Percentiles rank a stretch among this genome's conserved stretches.
Evolutionary conservation across 2,797 vertebrate species (phyloP).

Genomic region (Labeo calbasu): DNA sequence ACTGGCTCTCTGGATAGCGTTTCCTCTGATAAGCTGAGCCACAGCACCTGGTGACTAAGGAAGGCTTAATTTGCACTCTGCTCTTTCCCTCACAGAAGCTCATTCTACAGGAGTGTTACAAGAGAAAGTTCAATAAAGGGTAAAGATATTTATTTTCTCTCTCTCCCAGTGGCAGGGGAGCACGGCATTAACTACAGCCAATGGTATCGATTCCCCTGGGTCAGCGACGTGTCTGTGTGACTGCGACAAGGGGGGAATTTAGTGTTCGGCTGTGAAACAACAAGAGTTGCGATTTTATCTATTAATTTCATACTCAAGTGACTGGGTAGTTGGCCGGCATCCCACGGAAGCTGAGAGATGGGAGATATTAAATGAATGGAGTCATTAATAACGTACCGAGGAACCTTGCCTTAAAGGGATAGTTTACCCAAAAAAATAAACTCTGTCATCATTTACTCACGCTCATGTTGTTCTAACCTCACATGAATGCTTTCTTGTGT

Average conservation of each 20-base stretch:
- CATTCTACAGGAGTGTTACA: slow-evolving; percentile 48
- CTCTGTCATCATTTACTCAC: background rate
- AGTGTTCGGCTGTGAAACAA: slow-evolving; percentile 41
- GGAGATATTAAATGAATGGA: slow-evolving; percentile 53
- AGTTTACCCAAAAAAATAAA: background rate
- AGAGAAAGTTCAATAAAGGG: slow-evolving; percentile 59
- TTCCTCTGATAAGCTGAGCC: slow-evolving; percentile 42
- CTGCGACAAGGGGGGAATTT: slow-evolving; percentile 43
- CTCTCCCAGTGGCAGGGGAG: slow-evolving; percentile 38
- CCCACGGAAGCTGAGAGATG: slow-evolving; percentile 38
- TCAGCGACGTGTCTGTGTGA: slow-evolving; percentile 49
- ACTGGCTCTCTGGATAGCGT: slow-evolving; percentile 11
- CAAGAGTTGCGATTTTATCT: slow-evolving; percentile 51
- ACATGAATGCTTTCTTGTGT: background rate
- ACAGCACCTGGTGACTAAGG: slow-evolving; percentile 40
- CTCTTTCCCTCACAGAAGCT: slow-evolving; percentile 38
- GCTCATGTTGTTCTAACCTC: background rate
- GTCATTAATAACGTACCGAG: slow-evolving; percentile 44
- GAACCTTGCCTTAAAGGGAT: slow-evolving; percentile 30
- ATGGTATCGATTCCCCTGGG: slow-evolving; percentile 56
- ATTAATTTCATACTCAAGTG: slow-evolving; percentile 53
- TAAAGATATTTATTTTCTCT: slow-evolving; percentile 56
- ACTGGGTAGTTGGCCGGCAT: slow-evolving; percentile 46
- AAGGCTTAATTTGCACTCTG: slow-evolving; percentile 47
- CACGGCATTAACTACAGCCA: slow-evolving; percentile 54